Evolutionary conservation across 2,888 invertebrate genomes (phyloP).

Genomic region (Melinaea marsaeus): DNA sequence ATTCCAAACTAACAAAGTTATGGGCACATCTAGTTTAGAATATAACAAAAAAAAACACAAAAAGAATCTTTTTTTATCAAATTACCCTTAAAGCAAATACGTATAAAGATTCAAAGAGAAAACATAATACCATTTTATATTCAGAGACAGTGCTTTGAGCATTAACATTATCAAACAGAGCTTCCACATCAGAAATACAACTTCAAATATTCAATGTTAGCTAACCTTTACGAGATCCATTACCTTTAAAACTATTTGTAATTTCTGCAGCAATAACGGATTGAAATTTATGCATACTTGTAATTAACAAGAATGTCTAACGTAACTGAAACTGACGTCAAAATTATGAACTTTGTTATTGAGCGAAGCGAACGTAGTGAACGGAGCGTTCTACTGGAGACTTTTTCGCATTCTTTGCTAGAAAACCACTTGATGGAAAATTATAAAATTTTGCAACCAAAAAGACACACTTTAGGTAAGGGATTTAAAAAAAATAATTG

Average conservation of each 20-base stretch:
- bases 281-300: conserved; percentile 1
- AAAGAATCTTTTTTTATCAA: background rate
- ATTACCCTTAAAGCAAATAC: background rate
- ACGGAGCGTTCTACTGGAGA: too few relatives aligned
- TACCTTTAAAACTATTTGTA: background rate
- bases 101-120: background rate
- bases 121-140: background rate
- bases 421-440: too few relatives aligned
- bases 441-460: too few relatives aligned
- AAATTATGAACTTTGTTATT: too few relatives aligned
- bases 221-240: background rate
- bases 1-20: too few relatives aligned
- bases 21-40: too few relatives aligned
- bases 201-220: conserved; percentile 5
- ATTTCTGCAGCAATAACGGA: background rate
- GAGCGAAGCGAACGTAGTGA: too few relatives aligned
- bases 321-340: background rate
- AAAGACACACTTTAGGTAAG: too few relatives aligned
- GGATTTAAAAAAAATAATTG: too few relatives aligned
- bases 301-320: background rate
- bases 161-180: conserved; percentile 2
- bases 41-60: too few relatives aligned
- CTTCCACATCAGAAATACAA: conserved; percentile 2
- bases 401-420: too few relatives aligned
- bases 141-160: conserved; percentile 1